Evolutionary conservation across 2,113 vertebrate genomes (phyloP), one percentile per base, ranked within the genome.

Genomic region (Sorex fumeus): DNA sequence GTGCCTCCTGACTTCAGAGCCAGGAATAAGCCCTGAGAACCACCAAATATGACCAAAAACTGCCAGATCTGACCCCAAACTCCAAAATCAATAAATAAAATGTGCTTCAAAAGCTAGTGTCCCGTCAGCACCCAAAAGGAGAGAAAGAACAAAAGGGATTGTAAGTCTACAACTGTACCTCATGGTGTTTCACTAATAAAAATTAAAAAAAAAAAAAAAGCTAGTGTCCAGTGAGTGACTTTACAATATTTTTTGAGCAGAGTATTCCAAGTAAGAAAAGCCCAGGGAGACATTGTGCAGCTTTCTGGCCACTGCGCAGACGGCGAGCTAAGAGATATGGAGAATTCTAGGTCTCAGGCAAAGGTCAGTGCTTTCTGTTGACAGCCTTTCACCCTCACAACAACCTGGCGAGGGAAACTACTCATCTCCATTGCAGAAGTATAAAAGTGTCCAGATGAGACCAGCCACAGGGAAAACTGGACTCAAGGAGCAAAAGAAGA

Each of bases 211-310:
- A 47, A 7, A 47, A 47, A 47, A 76, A 83, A 77, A 91, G 25
- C 74, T 85, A 40, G 36, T 75, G 34, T 25, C 69, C 85, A 21
- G 11, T 62, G 66, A 75, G 47, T 50, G 5, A 50, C 47, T 50
- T 50, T 50, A 2, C 87, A 85, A 32, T 18, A 30, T 70, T 70
- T 74, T 47, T 95, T 25, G 86, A 62, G 32, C 64, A 81, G 88
- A 90, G 23, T 43, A 72, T 32, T 25, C 78, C 79, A 92, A 34
- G 13, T 11, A 47, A 78, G 87, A 90, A 64, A 84, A 69, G 30
- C 2, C 32, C 57, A 81, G 40, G 13, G 19, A 16, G 47, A 69
- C n/a, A 67, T 19, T 23, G 67, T 45, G 9, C 19, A 47, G 66
- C 25, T 19, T n/a, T 78, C 34, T 74, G 25, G 15, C 0, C 16